Evolutionary conservation across 1,140 invertebrate species (phyloP), one percentile per base, ranked within the genome.

Genomic region (Catajapyx aquilonaris): DNA sequence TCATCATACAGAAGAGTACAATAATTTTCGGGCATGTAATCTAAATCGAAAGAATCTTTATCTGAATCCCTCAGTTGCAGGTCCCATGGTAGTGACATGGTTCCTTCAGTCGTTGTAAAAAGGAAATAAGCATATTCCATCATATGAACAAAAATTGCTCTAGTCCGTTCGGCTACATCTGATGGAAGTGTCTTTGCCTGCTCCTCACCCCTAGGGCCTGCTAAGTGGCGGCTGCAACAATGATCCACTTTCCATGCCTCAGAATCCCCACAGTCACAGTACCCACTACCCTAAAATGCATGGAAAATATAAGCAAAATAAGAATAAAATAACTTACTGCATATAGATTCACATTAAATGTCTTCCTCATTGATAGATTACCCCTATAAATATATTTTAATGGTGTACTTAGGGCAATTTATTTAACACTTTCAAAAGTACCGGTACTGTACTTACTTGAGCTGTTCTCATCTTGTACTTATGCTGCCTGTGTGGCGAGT

Each of bases 231-330:
- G 30, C 55, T 47, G 62, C 93, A 97, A 56, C 75, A 88, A 3
- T 81, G 76, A 44, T 81, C 75, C 9, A 65, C 66, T 51, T 84
- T 90, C 91, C 93, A 96, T 1, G 93, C 91, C 61, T 96, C 91
- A 1, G 64, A 59, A 46, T 84, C 87, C 1, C 93, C 91, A 60
- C 93, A 97, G 59, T 97, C 93, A 57, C 91, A 97, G 55, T 88
- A 95, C 1, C 93, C 91, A 3, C 87, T 87, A 17, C 90, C 90
- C 38, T 67, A 69, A 0, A 86, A 91, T 10, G n/a, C n/a, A n/a
- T n/a, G n/a, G n/a, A n/a, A n/a, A n/a, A n/a, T n/a, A n/a, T n/a
- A n/a, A n/a, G n/a, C n/a, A n/a, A n/a, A n/a, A n/a, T n/a, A n/a
- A n/a, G n/a, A n/a, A n/a, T n/a, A n/a, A n/a, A n/a, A n/a, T n/a